These are phyloP conservation scores for Muscidifurax raptorellus DNA, from an alignment of 1,140 invertebrate genomes.

Conservation along the genomic window DNA sequence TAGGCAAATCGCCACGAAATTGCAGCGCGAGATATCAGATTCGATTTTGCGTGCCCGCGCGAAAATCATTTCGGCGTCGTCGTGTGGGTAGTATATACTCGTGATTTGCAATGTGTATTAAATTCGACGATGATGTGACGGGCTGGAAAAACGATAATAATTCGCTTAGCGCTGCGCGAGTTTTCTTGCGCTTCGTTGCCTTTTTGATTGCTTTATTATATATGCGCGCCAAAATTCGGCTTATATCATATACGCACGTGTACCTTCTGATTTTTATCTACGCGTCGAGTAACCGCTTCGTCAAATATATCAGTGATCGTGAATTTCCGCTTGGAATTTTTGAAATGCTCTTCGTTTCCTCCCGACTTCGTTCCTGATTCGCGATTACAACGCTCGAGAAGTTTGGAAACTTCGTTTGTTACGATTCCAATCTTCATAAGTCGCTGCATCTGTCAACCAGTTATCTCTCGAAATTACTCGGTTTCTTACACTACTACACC, in stretches of 20 bases:
- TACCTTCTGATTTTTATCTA: too few relatives aligned
- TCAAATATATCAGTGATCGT: background rate
- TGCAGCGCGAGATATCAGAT: constrained; percentile 44
- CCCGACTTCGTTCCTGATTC: background rate
- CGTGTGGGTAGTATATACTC: background rate
- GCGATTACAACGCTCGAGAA: background rate
- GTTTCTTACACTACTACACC: too few relatives aligned
- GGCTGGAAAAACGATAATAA: background rate
- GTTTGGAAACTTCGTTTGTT: too few relatives aligned
- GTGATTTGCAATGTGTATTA: background rate
- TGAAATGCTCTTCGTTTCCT: too few relatives aligned
- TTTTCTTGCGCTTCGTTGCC: background rate
- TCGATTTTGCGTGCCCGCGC: constrained; percentile 22
- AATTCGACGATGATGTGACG: background rate
- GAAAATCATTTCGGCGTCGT: constrained; percentile 8
- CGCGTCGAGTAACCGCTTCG: too few relatives aligned
- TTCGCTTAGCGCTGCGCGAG: background rate
- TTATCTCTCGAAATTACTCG: too few relatives aligned
- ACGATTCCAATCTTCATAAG: too few relatives aligned
- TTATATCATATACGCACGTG: too few relatives aligned
- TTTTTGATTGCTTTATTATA: too few relatives aligned
- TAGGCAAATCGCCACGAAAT: constrained; percentile 56
- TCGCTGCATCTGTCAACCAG: too few relatives aligned
- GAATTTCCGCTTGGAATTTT: background rate
- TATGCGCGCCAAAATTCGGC: too few relatives aligned